Evolutionary conservation across 2,888 invertebrate genomes (phyloP).

Genomic region (Alitta virens): DNA sequence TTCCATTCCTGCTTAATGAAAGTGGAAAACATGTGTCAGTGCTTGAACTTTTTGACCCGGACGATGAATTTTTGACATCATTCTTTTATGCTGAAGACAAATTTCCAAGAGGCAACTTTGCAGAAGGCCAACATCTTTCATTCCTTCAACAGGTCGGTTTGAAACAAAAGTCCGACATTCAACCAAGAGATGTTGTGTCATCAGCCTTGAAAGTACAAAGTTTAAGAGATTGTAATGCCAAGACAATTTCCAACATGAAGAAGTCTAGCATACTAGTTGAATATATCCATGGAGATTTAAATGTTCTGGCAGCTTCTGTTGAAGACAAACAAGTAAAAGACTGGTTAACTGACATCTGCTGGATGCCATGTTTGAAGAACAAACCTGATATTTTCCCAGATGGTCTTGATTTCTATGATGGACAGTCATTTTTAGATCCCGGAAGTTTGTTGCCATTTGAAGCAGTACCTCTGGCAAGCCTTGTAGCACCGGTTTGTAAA

Average conservation of each 20-base stretch:
- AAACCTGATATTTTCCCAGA: conserved; percentile 24
- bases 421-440: conserved; percentile 10
- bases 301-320: too few species aligned
- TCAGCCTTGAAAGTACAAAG: too few species aligned
- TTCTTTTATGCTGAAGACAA: conserved; percentile 25
- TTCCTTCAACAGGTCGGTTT: conserved; percentile 31
- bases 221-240: too few species aligned
- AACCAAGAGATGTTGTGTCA: too few species aligned
- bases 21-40: conserved; percentile 11
- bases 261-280: too few species aligned
- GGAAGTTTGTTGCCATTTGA: neutral
- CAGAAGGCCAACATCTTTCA: conserved; percentile 13
- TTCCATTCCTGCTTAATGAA: conserved; percentile 26
- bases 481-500: conserved; percentile 15
- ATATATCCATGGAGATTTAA: too few species aligned
- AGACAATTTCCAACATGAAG: too few species aligned
- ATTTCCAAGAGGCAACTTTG: conserved; percentile 29
- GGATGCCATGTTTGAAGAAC: neutral
- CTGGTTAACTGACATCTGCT: too few species aligned
- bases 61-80: conserved; percentile 14
- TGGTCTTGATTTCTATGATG: conserved; percentile 5
- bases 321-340: too few species aligned
- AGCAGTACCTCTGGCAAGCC: conserved; percentile 14
- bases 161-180: neutral
- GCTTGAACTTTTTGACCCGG: conserved; percentile 32